Evolutionary conservation across 2,888 invertebrate species (phyloP).

Genomic region (Eilema griseolum): DNA sequence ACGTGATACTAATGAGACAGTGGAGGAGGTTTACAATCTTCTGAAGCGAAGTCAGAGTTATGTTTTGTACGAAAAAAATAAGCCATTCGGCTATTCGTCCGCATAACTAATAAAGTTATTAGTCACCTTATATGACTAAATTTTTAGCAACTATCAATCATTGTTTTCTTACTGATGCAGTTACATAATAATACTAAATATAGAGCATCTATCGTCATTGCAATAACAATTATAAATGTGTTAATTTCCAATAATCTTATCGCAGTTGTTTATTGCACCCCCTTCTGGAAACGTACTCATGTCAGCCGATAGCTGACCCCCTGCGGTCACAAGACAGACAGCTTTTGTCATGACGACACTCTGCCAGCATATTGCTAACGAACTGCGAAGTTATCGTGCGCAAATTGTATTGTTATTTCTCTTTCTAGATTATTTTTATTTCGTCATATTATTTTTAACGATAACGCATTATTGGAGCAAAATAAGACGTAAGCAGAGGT

Average conservation of each 20-base stretch:
- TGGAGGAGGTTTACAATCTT: no score
- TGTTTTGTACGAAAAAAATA: no score
- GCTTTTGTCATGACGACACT: conserved; percentile 71
- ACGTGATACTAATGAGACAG: no score
- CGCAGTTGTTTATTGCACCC: conserved; percentile 66
- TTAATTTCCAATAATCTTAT: conserved; percentile 66
- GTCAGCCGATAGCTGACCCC: conserved; percentile 80
- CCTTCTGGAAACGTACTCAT: conserved; percentile 79
- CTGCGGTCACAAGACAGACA: conserved; percentile 57
- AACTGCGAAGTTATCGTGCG: conserved; percentile 32
- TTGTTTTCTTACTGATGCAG: conserved; percentile 41
- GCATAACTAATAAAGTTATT: no score
- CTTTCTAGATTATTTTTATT: conserved; percentile 44
- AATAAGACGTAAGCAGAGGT: conserved; percentile 22
- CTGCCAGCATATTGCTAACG: conserved; percentile 55
- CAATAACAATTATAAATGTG: conserved; percentile 51
- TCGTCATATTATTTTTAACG: conserved; percentile 53
- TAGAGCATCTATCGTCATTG: conserved; percentile 41
- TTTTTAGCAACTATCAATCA: neutral
- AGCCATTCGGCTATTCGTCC: no score
- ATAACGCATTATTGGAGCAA: conserved; percentile 28
- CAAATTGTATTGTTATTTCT: conserved; percentile 43
- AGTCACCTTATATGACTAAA: neutral
- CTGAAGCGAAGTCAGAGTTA: no score
- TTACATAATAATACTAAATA: conserved; percentile 39